phyloP scores from a whole-genome alignment of 2,113 vertebrate species.

The Cebus imitator region DNA sequence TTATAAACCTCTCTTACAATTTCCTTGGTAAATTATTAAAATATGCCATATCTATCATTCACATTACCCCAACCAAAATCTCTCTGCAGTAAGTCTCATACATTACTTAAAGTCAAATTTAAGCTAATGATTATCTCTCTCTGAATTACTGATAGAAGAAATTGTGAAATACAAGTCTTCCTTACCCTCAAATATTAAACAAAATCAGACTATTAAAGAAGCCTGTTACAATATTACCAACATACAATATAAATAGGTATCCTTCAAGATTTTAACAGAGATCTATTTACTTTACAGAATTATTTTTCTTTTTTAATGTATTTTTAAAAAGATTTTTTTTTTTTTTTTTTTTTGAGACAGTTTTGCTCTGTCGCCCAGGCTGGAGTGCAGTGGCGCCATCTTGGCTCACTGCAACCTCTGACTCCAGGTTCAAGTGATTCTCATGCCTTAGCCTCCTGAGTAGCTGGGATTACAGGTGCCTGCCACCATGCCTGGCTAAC shows the following conservation, averaged over 20 bases:
- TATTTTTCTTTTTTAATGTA: neutral
- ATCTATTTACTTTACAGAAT: neutral
- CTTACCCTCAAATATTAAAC: neutral
- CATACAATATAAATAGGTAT: slow-evolving; percentile 4
- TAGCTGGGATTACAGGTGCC: no score
- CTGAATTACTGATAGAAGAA: neutral
- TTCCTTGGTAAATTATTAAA: neutral
- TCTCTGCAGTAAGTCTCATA: neutral
- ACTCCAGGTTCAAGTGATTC: no score
- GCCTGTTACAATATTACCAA: neutral
- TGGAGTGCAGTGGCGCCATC: no score
- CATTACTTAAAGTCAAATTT: slow-evolving; percentile 22
- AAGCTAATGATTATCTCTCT: slow-evolving; percentile 8
- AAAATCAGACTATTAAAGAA: slow-evolving; percentile 19
- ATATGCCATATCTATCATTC: neutral
- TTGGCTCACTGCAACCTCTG: no score
- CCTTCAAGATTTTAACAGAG: slow-evolving; percentile 21
- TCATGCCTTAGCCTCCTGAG: no score
- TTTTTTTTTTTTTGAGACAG: neutral
- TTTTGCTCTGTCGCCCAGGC: no score
- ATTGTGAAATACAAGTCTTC: neutral
- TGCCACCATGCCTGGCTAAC: no score
- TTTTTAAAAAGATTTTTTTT: neutral
- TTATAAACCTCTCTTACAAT: neutral
- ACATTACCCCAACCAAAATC: neutral